Evolutionary conservation across 2,113 vertebrate genomes (phyloP), one percentile per base, ranked within the genome.

Genomic region (Tor tambroides): DNA sequence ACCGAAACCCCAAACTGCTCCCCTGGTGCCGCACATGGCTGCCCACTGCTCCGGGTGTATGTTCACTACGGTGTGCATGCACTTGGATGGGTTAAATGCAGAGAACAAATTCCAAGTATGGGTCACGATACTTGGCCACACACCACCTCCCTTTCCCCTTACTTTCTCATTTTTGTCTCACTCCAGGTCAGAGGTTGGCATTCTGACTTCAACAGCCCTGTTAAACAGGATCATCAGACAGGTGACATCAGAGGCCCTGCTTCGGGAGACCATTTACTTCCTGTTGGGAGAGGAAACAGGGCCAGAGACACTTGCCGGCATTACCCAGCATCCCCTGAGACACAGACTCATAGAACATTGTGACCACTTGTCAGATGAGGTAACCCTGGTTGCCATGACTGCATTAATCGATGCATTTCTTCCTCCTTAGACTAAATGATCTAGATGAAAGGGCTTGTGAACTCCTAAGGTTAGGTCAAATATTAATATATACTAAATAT

Each of bases 321-420:
- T 97, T 26, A 92, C 93, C 88, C 96, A 94, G 69, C 94, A 94
- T 82, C 96, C 97, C 0, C 90, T 99, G 79, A 92, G 97, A 88
- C 96, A 99, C 92, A 92, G 97, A 88, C 93, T 99, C 88, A 98
- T 99, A 0, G 98, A 98, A 86, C 98, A 99, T 92, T 99, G 98
- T 79, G 97, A 99, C 92, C 98, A 99, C 91, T 97, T 99, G 87
- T 99, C 98, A 86, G 98, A 99, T 0, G 98, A 99, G 97, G 98
- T 99, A 90, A 49, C 10, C 19, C 10, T 19, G 19, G 54, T 14
- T 23, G 5, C 67, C 4, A 8, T 65, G 28, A 75, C 26, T 28
- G 5, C 17, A 23, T 63, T 17, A 14, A 26, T 72, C 3, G 2
- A 46, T 46, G 43, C 10, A 46, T 46, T 46, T 46, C 43, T 12